Percentiles rank a stretch among this genome's conserved stretches.
Evolutionary conservation across 2,113 vertebrate species (phyloP).

Genomic region (Centropus bengalensis): DNA sequence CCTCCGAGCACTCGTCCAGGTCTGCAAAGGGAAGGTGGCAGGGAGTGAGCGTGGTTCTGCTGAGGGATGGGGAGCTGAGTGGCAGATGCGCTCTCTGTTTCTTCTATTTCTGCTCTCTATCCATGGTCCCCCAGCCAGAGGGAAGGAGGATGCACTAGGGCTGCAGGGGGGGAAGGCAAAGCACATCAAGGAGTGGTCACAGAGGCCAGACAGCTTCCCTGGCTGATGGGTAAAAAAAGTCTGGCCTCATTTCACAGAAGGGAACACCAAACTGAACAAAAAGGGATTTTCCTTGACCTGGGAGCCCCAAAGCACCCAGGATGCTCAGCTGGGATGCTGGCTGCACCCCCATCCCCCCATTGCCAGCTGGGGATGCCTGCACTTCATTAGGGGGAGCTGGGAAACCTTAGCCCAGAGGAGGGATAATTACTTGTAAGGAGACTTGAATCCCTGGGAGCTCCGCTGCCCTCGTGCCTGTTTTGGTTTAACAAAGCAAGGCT

Average conservation of each 20-base stretch:
- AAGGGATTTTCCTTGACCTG: neutral
- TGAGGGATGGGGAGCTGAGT: fast-evolving
- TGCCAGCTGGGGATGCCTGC: neutral
- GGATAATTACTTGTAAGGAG: conserved; percentile 46
- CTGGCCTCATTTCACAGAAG: neutral
- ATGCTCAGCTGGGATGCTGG: fast-evolving
- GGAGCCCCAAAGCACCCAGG: neutral
- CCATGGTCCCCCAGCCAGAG: neutral
- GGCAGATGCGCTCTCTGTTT: too few relatives aligned
- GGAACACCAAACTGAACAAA: neutral
- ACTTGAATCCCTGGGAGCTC: neutral
- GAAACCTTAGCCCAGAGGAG: conserved; percentile 33
- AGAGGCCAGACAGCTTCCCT: neutral
- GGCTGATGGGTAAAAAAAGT: neutral
- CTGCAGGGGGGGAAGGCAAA: neutral
- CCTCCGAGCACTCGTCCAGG: conserved; percentile 94
- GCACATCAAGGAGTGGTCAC: neutral
- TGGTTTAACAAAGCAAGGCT: conserved; percentile 67
- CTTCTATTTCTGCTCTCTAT: neutral
- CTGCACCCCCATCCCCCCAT: neutral
- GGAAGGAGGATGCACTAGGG: neutral
- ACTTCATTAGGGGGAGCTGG: conserved; percentile 44
- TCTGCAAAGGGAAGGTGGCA: conserved; percentile 74
- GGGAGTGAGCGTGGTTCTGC: neutral
- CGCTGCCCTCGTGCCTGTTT: conserved; percentile 68